Conservation (phyloP, 1,140 invertebrate species). For the Ectropis grisescens region DNA sequence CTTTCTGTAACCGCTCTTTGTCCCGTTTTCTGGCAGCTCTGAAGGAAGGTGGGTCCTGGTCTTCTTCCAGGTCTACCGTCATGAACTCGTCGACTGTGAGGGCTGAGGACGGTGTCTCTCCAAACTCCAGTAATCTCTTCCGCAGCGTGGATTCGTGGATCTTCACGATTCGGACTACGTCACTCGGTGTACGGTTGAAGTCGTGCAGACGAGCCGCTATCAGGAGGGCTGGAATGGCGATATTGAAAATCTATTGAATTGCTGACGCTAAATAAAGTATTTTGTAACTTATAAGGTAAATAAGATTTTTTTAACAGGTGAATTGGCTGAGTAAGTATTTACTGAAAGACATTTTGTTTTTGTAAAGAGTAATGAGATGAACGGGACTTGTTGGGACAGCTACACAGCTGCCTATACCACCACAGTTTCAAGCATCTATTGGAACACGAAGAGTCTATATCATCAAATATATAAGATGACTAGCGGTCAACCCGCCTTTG, state of each 20-base stretch:
- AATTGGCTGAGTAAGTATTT: too few relatives aligned
- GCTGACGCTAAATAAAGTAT: too few relatives aligned
- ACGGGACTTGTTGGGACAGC: too few relatives aligned
- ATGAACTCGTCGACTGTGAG: conserved; percentile 98
- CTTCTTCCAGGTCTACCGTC: conserved; percentile 95
- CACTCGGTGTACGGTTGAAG: conserved; percentile 87
- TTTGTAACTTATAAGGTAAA: too few relatives aligned
- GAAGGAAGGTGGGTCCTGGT: conserved; percentile 96
- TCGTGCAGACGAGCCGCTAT: conserved; percentile 95
- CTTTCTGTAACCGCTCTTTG: conserved; percentile 82
- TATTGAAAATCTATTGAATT: conserved; percentile 2
- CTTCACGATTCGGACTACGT: conserved; percentile 96
- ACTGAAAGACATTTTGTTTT: too few relatives aligned
- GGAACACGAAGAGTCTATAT: too few relatives aligned
- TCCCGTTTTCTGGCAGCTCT: conserved; percentile 90
- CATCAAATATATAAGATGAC: too few relatives aligned
- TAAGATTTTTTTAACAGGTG: too few relatives aligned
- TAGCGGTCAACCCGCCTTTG: too few relatives aligned
- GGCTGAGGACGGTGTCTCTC: conserved; percentile 91
- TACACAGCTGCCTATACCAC: too few relatives aligned
- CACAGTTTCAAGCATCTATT: too few relatives aligned
- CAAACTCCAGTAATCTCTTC: conserved; percentile 95
- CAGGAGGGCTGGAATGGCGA: conserved; percentile 80
- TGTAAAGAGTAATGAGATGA: too few relatives aligned
- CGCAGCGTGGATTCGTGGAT: conserved; percentile 94